These are phyloP conservation scores for Liasis olivaceus DNA, from an alignment of 2,797 vertebrate genomes.

Conservation along the genomic window DNA sequence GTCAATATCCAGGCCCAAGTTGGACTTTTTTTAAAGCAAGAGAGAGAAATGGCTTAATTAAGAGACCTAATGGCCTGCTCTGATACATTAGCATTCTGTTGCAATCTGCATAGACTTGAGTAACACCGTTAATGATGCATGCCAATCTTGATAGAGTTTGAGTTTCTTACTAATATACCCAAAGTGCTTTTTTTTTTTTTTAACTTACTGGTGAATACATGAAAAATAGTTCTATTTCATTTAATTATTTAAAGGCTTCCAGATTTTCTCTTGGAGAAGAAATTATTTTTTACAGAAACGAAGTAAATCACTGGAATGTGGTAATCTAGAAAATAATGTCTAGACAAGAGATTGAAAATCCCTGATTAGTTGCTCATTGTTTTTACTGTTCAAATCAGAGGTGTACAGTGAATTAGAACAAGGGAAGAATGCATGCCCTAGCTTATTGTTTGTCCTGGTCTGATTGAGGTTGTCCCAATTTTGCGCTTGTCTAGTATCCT, in stretches of 20 bases:
- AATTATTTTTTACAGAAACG: background rate
- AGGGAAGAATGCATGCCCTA: background rate
- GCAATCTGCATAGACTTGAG: constrained; percentile 2
- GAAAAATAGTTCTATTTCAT: constrained; percentile 16
- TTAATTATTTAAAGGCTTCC: constrained; percentile 11
- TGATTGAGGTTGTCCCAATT: background rate
- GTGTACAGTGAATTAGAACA: background rate
- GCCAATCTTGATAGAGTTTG: constrained; percentile 6
- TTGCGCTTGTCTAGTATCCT: background rate
- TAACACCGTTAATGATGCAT: background rate
- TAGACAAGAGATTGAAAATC: background rate
- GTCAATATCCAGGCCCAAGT: background rate
- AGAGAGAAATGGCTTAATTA: constrained; percentile 1
- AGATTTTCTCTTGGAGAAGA: background rate
- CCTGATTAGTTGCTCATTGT: background rate
- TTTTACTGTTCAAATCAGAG: background rate
- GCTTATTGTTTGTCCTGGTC: background rate
- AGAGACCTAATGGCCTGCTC: constrained; percentile 15
- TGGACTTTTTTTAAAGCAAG: background rate
- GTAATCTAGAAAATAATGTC: background rate
- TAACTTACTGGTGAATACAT: background rate
- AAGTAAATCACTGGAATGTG: background rate
- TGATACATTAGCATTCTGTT: constrained; percentile 12
- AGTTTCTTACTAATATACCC: background rate
- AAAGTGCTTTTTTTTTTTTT: background rate